Base-by-base conservation (phyloP, 2,797 vertebrate genomes). In the Perodicticus potto region DNA sequence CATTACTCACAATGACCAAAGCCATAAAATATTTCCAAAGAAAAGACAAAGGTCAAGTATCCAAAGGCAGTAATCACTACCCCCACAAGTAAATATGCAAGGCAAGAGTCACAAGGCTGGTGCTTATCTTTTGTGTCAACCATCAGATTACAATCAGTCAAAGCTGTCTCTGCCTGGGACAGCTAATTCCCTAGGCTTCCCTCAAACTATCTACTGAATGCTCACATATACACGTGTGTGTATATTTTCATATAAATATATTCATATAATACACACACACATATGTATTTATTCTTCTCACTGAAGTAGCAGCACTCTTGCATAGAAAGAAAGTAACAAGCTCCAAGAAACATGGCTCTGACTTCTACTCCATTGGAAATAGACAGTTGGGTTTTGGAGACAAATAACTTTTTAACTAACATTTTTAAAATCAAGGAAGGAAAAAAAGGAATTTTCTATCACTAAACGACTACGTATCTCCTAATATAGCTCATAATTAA, bases 21-120 rank as follows among this genome's bases (percentile, higher is more conserved):
- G 7, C 29, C 87, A 86, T 72, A 94, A 96, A 96, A 84, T 94
- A 96, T 96, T 93, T 96, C 87, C 53, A 91, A 96, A 96, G 76
- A 87, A 95, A 94, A 85, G 40, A 96, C 92, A 97, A 96, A 97
- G 85, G n/a, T 74, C 85, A 96, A 95, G 92, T 94, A 89, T 96
- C 72, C 81, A 94, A 96, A 97, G 61, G 83, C 95, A 95, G 34
- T 74, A 94, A 86, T 25, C 49, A 81, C 89, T 92, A 93, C 87
- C 84, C 96, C 87, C 87, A 96, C 95, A 97, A 93, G 95, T 87
- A 97, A 96, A 94, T 93, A 97, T 95, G 93, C 87, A 93, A 95
- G 76, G 45, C 76, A 83, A 76, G 40, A 86, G 49, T 97, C 96
- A 97, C 92, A 94, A 97, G 93, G 57, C 92, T 96, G 22, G n/a